Evolutionary conservation across 2,888 invertebrate species (phyloP).

Genomic region (Acanthoscelides obtectus): DNA sequence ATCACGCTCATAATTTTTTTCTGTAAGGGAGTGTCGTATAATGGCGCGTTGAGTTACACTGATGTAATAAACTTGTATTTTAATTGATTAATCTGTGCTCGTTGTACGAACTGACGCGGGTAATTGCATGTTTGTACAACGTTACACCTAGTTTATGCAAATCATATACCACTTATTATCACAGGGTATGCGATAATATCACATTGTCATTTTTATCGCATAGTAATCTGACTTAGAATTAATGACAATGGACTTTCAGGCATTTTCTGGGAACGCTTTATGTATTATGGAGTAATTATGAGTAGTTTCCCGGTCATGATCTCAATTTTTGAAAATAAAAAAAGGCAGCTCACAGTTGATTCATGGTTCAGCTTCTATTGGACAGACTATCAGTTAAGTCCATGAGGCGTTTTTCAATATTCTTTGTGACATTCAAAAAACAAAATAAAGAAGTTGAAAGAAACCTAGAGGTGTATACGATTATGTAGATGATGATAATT

Average conservation of each 20-base stretch:
- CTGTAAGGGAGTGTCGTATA: not conserved
- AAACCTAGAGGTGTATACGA: too few relatives aligned
- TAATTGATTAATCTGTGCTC: not conserved
- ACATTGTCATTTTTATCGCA: not conserved
- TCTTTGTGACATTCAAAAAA: too few relatives aligned
- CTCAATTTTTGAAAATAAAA: too few relatives aligned
- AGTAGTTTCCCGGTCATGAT: too few relatives aligned
- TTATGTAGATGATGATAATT: too few relatives aligned
- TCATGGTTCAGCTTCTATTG: too few relatives aligned
- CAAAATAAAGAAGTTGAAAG: too few relatives aligned
- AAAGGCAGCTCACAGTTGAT: too few relatives aligned
- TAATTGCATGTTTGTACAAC: not conserved
- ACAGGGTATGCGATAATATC: not conserved
- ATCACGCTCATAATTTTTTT: too few relatives aligned
- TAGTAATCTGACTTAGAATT: not conserved
- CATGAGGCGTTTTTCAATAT: too few relatives aligned
- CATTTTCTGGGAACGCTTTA: not conserved
- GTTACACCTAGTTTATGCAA: not conserved
- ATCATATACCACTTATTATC: not conserved
- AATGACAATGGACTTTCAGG: not conserved
- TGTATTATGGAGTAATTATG: not conserved
- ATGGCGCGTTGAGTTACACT: not conserved
- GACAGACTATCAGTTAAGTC: too few relatives aligned
- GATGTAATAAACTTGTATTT: not conserved
- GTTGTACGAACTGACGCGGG: not conserved